Percentiles rank a stretch among this genome's conserved stretches.
These are phyloP conservation scores for Archivesica marissinica DNA, from an alignment of 1,140 invertebrate species.

Conservation along the genomic window DNA sequence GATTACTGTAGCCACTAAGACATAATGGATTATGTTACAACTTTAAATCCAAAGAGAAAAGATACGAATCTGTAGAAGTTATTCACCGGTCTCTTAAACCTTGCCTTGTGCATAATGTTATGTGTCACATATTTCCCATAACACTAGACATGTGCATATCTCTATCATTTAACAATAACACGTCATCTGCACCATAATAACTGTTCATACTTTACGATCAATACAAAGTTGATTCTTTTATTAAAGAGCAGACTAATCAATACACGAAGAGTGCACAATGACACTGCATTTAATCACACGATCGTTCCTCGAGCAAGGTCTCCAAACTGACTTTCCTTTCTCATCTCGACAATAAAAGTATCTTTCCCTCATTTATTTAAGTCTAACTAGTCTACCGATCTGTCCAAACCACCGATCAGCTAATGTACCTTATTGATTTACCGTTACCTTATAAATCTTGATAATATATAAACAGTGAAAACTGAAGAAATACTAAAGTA, in stretches of 20 bases:
- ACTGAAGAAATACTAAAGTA: no score
- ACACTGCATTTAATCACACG: no score
- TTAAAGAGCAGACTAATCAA: neutral
- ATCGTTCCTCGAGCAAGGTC: no score
- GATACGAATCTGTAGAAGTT: neutral
- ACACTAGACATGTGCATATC: neutral
- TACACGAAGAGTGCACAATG: neutral
- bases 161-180: neutral
- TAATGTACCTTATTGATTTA: no score
- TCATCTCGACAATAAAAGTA: no score
- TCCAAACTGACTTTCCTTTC: no score
- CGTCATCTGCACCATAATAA: neutral
- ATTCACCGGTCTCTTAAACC: no score
- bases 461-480: no score
- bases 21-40: neutral
- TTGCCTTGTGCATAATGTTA: neutral
- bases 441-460: no score
- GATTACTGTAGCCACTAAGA: neutral
- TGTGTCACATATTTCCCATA: neutral
- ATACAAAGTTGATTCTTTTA: neutral
- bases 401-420: no score
- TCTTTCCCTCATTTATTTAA: no score
- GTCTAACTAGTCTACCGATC: no score
- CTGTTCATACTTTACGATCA: conserved; percentile 3
- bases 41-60: neutral